phyloP scores from a whole-genome alignment of 2,113 vertebrate genomes.

The Hepsetus odoe region DNA sequence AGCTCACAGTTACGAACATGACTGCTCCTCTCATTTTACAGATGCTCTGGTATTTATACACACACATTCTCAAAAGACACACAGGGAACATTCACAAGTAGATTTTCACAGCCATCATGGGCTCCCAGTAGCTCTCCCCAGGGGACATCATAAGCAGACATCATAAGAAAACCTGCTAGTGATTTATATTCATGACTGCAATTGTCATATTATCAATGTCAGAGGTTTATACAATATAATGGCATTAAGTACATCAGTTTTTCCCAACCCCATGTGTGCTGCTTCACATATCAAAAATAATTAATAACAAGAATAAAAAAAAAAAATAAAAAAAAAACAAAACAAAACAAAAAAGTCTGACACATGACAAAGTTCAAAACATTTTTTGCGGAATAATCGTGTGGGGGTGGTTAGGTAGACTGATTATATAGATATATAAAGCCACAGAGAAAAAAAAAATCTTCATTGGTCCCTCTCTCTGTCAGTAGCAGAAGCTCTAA shows the following conservation, averaged over 20 bases:
- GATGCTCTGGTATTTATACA: background rate
- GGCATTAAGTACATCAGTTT: background rate
- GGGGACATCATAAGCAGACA: constrained; percentile 10
- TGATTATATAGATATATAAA: constrained; percentile 46
- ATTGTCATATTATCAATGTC: background rate
- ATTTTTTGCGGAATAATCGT: constrained; percentile 69
- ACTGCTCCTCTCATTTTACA: background rate
- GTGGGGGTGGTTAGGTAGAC: constrained; percentile 51
- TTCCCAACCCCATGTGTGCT: constrained; percentile 62
- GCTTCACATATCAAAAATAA: constrained; percentile 55
- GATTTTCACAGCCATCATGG: background rate
- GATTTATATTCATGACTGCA: background rate
- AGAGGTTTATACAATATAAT: background rate
- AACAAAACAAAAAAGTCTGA: constrained; percentile 47
- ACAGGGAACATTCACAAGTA: background rate
- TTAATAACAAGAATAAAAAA: constrained; percentile 51
- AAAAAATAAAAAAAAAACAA: too few relatives aligned
- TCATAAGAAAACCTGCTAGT: constrained; percentile 2
- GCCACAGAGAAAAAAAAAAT: constrained; percentile 57
- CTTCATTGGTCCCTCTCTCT: constrained; percentile 63
- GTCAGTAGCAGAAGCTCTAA: constrained; percentile 68
- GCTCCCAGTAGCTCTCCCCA: constrained; percentile 15
- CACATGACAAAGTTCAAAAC: constrained; percentile 58
- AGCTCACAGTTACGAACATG: constrained; percentile 9
- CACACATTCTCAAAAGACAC: constrained; percentile 2